Base-by-base conservation (phyloP, 2,797 vertebrate species). In the Bradypodion ventrale region DNA sequence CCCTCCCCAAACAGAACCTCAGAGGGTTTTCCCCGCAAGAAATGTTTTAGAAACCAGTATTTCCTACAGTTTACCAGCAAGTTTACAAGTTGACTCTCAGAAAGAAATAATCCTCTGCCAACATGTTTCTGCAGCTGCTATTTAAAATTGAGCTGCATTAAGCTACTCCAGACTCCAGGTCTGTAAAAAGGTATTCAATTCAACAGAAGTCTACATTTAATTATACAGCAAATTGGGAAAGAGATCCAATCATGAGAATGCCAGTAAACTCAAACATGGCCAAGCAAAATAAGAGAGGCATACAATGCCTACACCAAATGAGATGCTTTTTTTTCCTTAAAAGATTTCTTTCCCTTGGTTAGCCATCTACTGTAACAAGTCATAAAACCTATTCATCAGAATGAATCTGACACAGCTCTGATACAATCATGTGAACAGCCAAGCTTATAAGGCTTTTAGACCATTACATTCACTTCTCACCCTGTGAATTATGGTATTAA, bases 111-210 rank as follows among this genome's bases (percentile, higher is more conserved):
- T 94, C 93, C 89, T 94, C 92, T 94, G 92, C 93, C 89, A 93
- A 90, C 84, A 90, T 78, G 93, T 96, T 96, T 97, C 96, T 97
- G 97, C 97, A 98, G 97, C 97, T 97, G 95, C 91, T 95, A 91
- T 93, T 94, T 95, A 93, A 92, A 94, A 96, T 95, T 94, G 90
- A 95, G 95, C 96, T 94, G 91, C 93, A 92, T 94, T 89, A 94
- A 56, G 95, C 94, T 88, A 93, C 94, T 93, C 95, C 96, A 96
- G 96, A 95, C 97, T 96, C 95, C 96, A 93, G 87, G 91, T 93
- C 94, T 93, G 93, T 91, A 75, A 91, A 89, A 94, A 95, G 87
- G 88, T 87, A 93, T 89, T 89, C 93, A 93, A 93, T 93, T 91
- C 89, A 95, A 96, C 96, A 96, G 93, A 95, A 95, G 87, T 90